phyloP scores from a whole-genome alignment of 2,888 invertebrate species.

The Brachyptera risi region DNA sequence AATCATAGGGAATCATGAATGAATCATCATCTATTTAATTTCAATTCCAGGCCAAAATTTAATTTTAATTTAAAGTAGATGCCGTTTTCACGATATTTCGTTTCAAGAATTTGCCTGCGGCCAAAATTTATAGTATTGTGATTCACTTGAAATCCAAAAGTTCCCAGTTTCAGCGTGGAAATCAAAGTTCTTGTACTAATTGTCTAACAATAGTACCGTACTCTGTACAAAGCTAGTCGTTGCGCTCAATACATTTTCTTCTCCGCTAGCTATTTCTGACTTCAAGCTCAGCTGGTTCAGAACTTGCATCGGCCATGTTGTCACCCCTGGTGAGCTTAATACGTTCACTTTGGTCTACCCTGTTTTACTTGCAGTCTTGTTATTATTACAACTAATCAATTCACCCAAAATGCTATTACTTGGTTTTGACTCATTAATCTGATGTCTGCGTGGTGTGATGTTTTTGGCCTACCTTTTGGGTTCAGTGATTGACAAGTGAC shows the following conservation, averaged over 20 bases:
- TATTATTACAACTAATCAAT: neutral
- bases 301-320: neutral
- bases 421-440: too few species aligned
- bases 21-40: too few species aligned
- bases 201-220: too few species aligned
- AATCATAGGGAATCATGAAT: too few species aligned
- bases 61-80: too few species aligned
- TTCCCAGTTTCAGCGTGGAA: neutral
- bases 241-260: neutral
- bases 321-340: conserved; percentile 2
- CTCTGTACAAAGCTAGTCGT: too few species aligned
- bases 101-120: neutral
- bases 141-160: neutral
- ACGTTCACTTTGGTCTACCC: conserved; percentile 4
- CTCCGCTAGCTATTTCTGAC: neutral
- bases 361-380: neutral
- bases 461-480: too few species aligned
- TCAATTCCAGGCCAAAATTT: too few species aligned
- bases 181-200: too few species aligned
- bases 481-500: too few species aligned
- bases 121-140: neutral
- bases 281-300: conserved; percentile 4
- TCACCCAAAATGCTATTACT: neutral
- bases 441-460: too few species aligned
- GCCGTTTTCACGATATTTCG: too few species aligned